Evolutionary conservation across 2,113 vertebrate genomes (phyloP).

Genomic region (Spilogale gracilis): DNA sequence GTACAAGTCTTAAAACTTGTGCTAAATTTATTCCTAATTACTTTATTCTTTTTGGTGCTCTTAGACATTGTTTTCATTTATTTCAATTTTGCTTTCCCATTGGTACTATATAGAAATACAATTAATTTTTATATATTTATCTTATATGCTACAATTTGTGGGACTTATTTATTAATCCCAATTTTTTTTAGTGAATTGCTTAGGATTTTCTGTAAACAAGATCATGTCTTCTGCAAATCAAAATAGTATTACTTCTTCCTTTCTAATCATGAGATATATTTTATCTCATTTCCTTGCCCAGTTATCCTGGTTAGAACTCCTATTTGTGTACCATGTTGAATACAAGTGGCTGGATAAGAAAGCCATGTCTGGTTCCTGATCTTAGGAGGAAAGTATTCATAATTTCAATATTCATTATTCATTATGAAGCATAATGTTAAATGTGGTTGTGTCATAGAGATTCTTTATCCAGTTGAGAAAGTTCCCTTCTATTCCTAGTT

Average conservation of each 20-base stretch:
- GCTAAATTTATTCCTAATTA: background rate
- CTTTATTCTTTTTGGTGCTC: background rate
- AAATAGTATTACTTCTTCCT: background rate
- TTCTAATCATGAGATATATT: background rate
- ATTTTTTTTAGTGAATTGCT: background rate
- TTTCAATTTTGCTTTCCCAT: background rate
- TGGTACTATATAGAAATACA: background rate
- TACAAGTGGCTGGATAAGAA: background rate
- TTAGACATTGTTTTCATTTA: background rate
- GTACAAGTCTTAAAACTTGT: background rate
- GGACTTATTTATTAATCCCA: background rate
- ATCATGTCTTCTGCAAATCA: background rate
- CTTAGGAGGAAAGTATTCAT: background rate
- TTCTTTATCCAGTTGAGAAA: background rate
- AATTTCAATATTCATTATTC: background rate
- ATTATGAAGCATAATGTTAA: background rate
- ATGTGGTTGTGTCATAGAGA: background rate
- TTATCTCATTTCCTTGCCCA: background rate
- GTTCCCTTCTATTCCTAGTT: background rate
- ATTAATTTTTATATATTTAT: background rate
- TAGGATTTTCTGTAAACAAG: background rate
- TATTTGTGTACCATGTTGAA: background rate
- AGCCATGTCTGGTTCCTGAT: background rate
- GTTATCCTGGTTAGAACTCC: background rate
- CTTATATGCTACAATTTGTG: background rate